Evolutionary conservation across 2,797 vertebrate genomes (phyloP).

Genomic region (Buceros bicornis): DNA sequence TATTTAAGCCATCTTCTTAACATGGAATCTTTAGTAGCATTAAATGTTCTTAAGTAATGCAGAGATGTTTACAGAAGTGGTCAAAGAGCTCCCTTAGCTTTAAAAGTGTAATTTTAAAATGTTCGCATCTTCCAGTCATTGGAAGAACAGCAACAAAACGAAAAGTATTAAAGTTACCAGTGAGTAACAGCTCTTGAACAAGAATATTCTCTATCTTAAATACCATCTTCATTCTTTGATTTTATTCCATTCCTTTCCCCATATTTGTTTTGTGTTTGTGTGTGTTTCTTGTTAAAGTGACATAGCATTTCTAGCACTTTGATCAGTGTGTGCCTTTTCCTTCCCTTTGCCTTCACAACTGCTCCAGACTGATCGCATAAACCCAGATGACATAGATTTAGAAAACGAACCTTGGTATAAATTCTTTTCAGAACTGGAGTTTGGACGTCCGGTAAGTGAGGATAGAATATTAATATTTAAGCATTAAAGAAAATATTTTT

Average conservation of each 20-base stretch:
- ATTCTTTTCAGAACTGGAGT: conserved; percentile 99
- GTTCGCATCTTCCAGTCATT: neutral
- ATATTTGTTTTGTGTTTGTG: conserved; percentile 6
- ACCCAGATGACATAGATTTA: conserved; percentile 99
- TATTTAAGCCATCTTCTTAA: neutral
- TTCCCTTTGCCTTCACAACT: conserved; percentile 84
- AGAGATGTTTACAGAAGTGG: neutral
- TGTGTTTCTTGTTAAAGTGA: conserved; percentile 54
- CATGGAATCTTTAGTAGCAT: neutral
- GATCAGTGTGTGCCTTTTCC: conserved; percentile 84
- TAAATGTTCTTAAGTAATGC: neutral
- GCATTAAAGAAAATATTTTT: conserved; percentile 61
- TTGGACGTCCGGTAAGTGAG: conserved; percentile 99
- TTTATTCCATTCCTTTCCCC: conserved; percentile 41
- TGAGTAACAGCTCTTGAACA: conserved; percentile 39
- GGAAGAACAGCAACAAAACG: conserved; percentile 5
- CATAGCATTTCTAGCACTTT: conserved; percentile 73
- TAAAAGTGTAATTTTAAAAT: neutral
- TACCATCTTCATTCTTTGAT: conserved; percentile 50
- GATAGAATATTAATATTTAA: conserved; percentile 75
- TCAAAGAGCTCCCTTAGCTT: neutral
- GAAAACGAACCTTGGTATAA: conserved; percentile 99
- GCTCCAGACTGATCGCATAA: conserved; percentile 92
- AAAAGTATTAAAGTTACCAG: neutral
- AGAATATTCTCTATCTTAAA: neutral